Conservation (phyloP, 1,140 invertebrate species). For the Hyphantria cunea region DNA sequence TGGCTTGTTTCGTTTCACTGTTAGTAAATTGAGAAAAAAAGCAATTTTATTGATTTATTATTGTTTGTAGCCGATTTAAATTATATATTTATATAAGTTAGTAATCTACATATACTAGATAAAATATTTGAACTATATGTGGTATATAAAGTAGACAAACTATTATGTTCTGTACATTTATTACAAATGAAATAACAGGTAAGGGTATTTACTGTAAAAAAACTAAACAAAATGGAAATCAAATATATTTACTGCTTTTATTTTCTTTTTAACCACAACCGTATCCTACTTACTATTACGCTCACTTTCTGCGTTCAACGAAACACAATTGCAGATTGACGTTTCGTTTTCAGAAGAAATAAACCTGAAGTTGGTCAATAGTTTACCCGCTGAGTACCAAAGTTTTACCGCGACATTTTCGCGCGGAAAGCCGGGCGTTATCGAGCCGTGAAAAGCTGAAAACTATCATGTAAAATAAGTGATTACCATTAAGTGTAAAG, state of each 20-base stretch:
- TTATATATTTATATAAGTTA: too few species aligned
- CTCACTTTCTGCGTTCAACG: conserved; percentile 40
- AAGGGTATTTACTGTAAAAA: too few species aligned
- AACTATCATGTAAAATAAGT: conserved; percentile 58
- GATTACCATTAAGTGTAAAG: conserved; percentile 51
- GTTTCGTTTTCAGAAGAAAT: conserved; percentile 74
- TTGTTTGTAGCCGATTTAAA: too few species aligned
- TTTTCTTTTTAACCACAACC: too few species aligned
- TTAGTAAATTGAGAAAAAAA: not conserved
- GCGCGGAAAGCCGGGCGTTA: conserved; percentile 82
- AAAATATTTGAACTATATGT: too few species aligned
- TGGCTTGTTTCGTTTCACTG: conserved; percentile 41
- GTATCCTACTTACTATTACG: not conserved
- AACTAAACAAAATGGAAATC: not conserved
- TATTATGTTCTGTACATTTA: too few species aligned
- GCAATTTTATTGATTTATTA: too few species aligned
- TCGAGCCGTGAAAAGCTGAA: conserved; percentile 77
- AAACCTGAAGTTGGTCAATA: conserved; percentile 75
- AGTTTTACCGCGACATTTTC: conserved; percentile 81
- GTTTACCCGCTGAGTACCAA: conserved; percentile 52
- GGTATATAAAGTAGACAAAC: too few species aligned
- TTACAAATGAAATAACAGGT: too few species aligned
- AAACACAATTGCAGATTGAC: conserved; percentile 51
- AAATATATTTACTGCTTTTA: too few species aligned
- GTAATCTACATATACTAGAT: too few species aligned